Conservation (phyloP, 2,797 vertebrate species). For the Notoglanidium macrostoma region DNA sequence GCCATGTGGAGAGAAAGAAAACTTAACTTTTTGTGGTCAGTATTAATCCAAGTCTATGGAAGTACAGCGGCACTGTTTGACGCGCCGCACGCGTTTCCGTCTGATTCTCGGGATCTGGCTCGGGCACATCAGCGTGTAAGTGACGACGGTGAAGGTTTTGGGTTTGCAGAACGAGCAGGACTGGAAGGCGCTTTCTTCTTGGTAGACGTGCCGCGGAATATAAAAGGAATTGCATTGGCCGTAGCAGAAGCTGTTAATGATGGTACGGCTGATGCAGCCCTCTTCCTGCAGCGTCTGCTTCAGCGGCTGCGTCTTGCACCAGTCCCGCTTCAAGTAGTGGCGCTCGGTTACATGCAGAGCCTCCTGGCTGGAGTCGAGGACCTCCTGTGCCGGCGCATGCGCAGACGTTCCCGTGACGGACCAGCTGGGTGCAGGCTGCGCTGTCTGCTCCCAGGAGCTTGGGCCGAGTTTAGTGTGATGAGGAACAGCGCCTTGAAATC, state of each 20-base stretch:
- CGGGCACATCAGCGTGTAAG: conserved; percentile 89
- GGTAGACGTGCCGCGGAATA: conserved; percentile 88
- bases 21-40: not conserved
- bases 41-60: conserved; percentile 87
- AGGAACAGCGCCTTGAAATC: conserved; percentile 84
- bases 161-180: conserved; percentile 96
- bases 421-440: conserved; percentile 74
- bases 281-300: conserved; percentile 93
- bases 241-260: conserved; percentile 95
- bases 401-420: conserved; percentile 61
- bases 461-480: conserved; percentile 87
- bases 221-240: conserved; percentile 98
- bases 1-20: not conserved
- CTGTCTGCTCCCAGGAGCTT: conserved; percentile 82
- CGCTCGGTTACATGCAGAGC: conserved; percentile 93
- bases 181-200: conserved; percentile 89
- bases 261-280: conserved; percentile 84
- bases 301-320: conserved; percentile 96
- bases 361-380: conserved; percentile 94
- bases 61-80: conserved; percentile 93
- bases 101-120: conserved; percentile 86
- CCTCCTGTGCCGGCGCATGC: conserved; percentile 79
- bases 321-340: conserved; percentile 91
- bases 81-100: conserved; percentile 91
- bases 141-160: conserved; percentile 90